phyloP scores from a whole-genome alignment of 2,113 vertebrate genomes.

The Chiloscyllium plagiosum region DNA sequence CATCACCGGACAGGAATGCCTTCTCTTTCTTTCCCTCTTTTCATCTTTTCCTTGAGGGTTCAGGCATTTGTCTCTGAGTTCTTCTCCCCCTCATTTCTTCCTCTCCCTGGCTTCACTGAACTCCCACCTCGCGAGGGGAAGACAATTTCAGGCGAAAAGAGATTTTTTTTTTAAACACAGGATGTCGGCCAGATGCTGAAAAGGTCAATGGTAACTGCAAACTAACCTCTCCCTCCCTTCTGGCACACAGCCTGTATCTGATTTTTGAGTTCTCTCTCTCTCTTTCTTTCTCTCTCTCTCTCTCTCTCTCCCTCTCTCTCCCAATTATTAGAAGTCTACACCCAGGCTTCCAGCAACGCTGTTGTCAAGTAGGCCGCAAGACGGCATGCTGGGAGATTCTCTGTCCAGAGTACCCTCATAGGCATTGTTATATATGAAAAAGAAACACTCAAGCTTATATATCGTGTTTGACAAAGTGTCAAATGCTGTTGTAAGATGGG shows the following conservation, averaged over 20 bases:
- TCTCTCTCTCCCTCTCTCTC: too few relatives aligned
- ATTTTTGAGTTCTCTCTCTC: background rate
- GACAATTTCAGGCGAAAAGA: too few relatives aligned
- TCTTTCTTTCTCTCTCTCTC: too few relatives aligned
- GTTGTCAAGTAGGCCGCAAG: background rate
- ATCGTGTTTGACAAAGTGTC: background rate
- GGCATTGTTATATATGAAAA: too few relatives aligned
- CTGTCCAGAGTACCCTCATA: background rate
- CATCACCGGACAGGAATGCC: background rate
- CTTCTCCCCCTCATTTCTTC: background rate
- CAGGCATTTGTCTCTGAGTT: background rate
- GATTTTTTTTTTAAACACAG: background rate
- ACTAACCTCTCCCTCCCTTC: background rate
- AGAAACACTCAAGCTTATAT: background rate
- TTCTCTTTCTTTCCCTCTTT: background rate
- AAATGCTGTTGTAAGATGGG: background rate
- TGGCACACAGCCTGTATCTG: background rate
- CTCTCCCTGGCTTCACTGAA: background rate
- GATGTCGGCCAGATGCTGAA: background rate
- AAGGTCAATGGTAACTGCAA: background rate
- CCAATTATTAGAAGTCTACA: background rate
- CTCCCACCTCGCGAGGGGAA: background rate
- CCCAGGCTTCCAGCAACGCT: background rate
- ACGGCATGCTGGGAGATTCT: background rate
- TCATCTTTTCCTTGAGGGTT: background rate